Evolutionary conservation across 2,113 vertebrate species (phyloP).

Genomic region (Zingel zingel): DNA sequence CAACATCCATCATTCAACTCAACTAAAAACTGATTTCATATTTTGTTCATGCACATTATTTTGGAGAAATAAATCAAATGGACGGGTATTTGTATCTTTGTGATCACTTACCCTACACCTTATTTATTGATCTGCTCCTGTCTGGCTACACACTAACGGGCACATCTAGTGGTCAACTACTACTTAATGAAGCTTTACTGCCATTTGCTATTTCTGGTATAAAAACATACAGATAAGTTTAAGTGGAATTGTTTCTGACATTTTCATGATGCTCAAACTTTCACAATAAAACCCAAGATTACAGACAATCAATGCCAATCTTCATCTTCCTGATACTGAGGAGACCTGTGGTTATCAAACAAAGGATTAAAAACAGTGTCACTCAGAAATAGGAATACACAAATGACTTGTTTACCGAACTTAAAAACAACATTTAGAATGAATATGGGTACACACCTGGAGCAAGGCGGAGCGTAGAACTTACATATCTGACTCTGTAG

Average conservation of each 20-base stretch:
- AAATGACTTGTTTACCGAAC: neutral
- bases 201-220: neutral
- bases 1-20: no score
- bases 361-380: neutral
- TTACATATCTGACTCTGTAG: constrained; percentile 65
- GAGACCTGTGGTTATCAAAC: constrained; percentile 4
- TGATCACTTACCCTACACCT: neutral
- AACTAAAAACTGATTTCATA: neutral
- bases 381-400: neutral
- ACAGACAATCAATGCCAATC: neutral
- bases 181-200: neutral
- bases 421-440: neutral
- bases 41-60: neutral
- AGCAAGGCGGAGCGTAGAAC: accelerated
- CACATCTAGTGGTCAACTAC: neutral
- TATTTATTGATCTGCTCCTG: neutral
- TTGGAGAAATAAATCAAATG: neutral
- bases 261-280: neutral
- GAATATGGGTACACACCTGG: constrained; percentile 28
- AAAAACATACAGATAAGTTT: neutral
- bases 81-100: no score
- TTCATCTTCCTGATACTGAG: neutral
- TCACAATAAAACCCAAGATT: neutral
- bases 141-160: neutral
- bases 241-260: neutral